Evolutionary conservation across 2,888 invertebrate species (phyloP).

Genomic region (Philonicus albiceps): DNA sequence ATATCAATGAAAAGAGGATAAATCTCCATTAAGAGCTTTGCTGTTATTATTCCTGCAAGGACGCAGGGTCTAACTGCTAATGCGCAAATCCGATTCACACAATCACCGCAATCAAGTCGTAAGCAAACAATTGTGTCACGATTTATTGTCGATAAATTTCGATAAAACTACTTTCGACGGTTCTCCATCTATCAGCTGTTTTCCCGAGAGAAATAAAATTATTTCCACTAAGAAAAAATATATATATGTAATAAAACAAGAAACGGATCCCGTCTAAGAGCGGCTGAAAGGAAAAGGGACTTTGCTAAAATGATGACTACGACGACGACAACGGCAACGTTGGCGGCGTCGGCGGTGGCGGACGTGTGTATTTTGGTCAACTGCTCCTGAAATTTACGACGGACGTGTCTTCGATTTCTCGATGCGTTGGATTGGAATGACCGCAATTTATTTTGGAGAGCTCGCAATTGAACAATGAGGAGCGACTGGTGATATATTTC

Average conservation of each 20-base stretch:
- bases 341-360: background rate
- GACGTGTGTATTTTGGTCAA: conserved; percentile 11
- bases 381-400: conserved; percentile 14
- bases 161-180: background rate
- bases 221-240: background rate
- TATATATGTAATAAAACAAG: background rate
- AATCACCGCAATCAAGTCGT: conserved; percentile 5
- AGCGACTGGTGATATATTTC: background rate
- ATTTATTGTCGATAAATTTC: conserved; percentile 22
- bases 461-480: background rate
- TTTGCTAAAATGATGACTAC: background rate
- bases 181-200: background rate
- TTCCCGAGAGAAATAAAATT: background rate
- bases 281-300: background rate
- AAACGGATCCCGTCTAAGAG: background rate
- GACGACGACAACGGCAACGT: background rate
- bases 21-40: background rate
- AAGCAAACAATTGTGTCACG: background rate
- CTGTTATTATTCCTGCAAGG: background rate
- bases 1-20: background rate
- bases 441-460: conserved; percentile 20
- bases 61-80: background rate
- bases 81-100: background rate
- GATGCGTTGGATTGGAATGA: conserved; percentile 15
- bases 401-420: background rate